Evolutionary conservation across 2,888 invertebrate genomes (phyloP).

Genomic region (Lycophotia porphyrea): DNA sequence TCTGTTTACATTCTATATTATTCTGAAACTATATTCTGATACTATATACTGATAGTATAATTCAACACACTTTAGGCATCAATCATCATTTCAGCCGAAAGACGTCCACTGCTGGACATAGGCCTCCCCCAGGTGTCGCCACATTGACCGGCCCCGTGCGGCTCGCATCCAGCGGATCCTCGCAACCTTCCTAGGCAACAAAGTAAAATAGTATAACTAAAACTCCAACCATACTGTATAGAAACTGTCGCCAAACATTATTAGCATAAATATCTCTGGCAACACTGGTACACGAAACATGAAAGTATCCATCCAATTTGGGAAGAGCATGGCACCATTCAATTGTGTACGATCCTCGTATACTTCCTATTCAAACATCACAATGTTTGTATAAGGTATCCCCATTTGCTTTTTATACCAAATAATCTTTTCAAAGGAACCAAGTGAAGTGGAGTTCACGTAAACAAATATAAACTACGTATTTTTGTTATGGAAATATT

Average conservation of each 20-base stretch:
- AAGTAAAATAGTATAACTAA: slow-evolving; percentile 19
- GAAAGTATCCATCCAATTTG: slow-evolving; percentile 67
- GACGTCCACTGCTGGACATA: no score
- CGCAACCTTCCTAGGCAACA: no score
- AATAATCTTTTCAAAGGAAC: slow-evolving; percentile 78
- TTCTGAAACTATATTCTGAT: no score
- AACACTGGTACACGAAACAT: slow-evolving; percentile 50
- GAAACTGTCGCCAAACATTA: slow-evolving; percentile 48
- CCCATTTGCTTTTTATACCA: slow-evolving; percentile 79
- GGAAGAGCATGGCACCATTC: slow-evolving; percentile 59
- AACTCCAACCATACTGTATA: slow-evolving; percentile 9
- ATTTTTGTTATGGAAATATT: slow-evolving; percentile 24
- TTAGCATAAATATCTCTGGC: slow-evolving; percentile 63
- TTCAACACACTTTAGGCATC: no score
- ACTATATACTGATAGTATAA: no score
- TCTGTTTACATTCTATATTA: no score
- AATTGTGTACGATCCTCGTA: slow-evolving; percentile 57
- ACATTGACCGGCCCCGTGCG: no score
- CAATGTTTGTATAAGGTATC: slow-evolving; percentile 79
- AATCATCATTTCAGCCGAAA: no score
- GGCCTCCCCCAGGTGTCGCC: no score
- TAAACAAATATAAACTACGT: slow-evolving; percentile 60
- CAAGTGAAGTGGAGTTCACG: slow-evolving; percentile 47
- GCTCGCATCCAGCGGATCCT: no score
- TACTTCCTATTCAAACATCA: slow-evolving; percentile 65